Evolutionary conservation across 2,113 vertebrate species (phyloP).

Genomic region (Oreocharis arfaki): DNA sequence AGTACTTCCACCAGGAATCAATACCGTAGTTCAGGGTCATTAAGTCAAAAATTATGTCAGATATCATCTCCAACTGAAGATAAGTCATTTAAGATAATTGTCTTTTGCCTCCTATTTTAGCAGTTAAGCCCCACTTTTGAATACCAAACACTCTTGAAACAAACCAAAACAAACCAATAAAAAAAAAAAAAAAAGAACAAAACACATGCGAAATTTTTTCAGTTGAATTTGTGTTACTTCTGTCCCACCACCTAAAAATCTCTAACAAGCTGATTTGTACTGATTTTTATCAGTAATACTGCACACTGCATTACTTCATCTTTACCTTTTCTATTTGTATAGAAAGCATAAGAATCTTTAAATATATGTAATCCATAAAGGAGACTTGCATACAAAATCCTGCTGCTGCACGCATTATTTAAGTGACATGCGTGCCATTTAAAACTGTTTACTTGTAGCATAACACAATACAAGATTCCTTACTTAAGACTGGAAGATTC

Average conservation of each 20-base stretch:
- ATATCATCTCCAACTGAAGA: constrained; percentile 20
- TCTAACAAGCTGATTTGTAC: neutral
- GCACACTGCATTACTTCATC: neutral
- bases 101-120: neutral
- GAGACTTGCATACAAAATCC: neutral
- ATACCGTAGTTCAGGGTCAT: neutral
- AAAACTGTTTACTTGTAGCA: neutral
- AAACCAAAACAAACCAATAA: neutral
- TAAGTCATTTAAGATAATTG: constrained; percentile 7
- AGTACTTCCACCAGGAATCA: constrained; percentile 15
- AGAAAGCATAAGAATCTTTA: neutral
- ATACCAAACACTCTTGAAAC: neutral
- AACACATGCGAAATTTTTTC: neutral
- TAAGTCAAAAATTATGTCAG: constrained; percentile 38
- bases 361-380: neutral
- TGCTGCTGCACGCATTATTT: neutral
- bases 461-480: neutral
- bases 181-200: no score
- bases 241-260: neutral
- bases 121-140: neutral
- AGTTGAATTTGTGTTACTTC: neutral
- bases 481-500: neutral
- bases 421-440: neutral
- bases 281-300: neutral
- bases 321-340: neutral